Evolutionary conservation across 2,113 vertebrate genomes (phyloP).

Genomic region (Melierax canorus): DNA sequence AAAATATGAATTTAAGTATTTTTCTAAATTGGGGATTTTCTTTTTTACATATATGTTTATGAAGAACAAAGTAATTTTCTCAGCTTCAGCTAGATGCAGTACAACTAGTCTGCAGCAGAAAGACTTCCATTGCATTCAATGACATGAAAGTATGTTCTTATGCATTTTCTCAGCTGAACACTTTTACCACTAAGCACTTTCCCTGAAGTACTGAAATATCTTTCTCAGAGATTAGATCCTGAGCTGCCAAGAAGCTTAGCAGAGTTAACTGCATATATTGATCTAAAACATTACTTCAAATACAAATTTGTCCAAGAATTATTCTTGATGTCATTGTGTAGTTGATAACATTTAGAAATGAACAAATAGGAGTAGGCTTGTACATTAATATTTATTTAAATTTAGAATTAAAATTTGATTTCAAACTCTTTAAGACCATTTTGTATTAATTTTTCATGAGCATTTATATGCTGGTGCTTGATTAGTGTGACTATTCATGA

Average conservation of each 20-base stretch:
- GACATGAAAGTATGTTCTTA: neutral
- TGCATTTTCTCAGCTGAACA: neutral
- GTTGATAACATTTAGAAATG: neutral
- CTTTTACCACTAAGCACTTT: neutral
- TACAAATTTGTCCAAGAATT: conserved; percentile 26
- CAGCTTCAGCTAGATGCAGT: neutral
- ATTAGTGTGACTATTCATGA: conserved; percentile 3
- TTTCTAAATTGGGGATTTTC: neutral
- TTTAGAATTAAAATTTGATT: conserved; percentile 23
- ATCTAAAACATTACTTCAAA: conserved; percentile 22
- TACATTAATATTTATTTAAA: conserved; percentile 19
- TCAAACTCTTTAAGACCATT: neutral
- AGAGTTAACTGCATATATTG: conserved; percentile 10
- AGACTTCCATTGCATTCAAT: neutral
- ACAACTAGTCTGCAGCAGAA: neutral
- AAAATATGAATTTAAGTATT: neutral
- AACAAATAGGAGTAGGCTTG: neutral
- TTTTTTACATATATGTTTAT: neutral
- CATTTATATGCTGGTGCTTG: neutral
- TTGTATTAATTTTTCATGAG: conserved; percentile 38
- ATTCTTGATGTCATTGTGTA: neutral
- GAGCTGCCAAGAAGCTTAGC: neutral
- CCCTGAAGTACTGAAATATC: neutral
- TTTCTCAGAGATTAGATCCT: conserved; percentile 15
- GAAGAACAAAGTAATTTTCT: neutral